Percentiles rank a stretch among this genome's conserved stretches.
Conservation (phyloP, 2,797 vertebrate genomes). For the Danio aesculapii region DNA sequence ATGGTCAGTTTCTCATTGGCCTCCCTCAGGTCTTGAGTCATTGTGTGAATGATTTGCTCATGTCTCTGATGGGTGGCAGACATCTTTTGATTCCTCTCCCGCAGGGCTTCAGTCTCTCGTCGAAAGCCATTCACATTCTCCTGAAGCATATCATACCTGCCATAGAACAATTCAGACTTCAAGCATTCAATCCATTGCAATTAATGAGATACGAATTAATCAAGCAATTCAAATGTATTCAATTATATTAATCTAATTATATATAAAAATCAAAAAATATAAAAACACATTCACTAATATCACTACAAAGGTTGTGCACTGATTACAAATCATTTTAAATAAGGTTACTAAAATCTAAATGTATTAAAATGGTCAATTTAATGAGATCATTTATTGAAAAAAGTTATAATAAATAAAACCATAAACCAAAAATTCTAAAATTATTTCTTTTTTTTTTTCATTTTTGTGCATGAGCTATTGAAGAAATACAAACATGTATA, state of each 20-base stretch:
- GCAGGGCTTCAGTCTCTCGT: constrained; percentile 87
- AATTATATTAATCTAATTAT: no score
- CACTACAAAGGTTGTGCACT: no score
- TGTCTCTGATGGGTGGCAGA: constrained; percentile 87
- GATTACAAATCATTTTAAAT: no score
- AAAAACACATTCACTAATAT: background rate
- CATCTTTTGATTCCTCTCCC: constrained; percentile 90
- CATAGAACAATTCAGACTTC: background rate
- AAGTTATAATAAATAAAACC: no score
- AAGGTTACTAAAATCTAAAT: no score
- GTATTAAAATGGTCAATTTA: no score
- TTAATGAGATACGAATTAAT: background rate
- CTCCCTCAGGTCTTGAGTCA: constrained; percentile 92
- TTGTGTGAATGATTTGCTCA: constrained; percentile 92
- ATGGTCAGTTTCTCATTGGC: constrained; percentile 90
- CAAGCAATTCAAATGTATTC: background rate
- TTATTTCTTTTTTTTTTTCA: no score
- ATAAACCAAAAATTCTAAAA: no score
- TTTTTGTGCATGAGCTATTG: background rate
- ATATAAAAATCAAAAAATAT: no score
- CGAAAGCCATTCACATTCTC: constrained; percentile 90
- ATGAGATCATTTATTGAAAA: no score
- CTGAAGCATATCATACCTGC: constrained; percentile 95
- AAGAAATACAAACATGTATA: background rate
- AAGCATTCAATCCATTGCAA: background rate